phyloP scores from a whole-genome alignment of 2,888 invertebrate genomes.

The Epinotia bilunana region DNA sequence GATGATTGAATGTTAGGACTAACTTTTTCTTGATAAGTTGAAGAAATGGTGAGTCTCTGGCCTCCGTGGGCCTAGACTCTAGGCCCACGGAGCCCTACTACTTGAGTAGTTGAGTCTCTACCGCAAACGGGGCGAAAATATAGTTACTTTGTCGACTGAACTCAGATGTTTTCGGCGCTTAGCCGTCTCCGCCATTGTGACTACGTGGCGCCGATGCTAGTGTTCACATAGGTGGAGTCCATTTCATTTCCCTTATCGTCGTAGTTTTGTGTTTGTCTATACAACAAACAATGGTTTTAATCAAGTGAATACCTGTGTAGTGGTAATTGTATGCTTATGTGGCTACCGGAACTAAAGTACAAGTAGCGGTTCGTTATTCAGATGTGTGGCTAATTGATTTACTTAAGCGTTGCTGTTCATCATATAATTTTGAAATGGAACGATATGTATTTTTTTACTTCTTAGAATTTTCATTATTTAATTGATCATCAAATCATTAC shows the following conservation, averaged over 20 bases:
- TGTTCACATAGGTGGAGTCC: no score
- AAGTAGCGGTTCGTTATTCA: neutral
- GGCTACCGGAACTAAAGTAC: conserved; percentile 1
- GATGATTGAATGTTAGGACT: neutral
- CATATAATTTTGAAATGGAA: neutral
- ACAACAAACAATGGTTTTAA: no score
- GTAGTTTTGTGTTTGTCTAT: no score
- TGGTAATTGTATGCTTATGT: neutral
- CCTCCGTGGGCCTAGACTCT: neutral
- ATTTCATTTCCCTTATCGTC: no score
- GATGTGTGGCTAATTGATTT: conserved; percentile 16
- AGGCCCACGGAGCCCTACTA: no score
- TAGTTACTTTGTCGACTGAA: neutral
- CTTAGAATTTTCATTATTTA: neutral
- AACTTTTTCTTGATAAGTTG: neutral
- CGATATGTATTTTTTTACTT: neutral
- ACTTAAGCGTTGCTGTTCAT: neutral
- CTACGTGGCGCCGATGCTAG: neutral
- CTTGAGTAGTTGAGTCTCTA: neutral
- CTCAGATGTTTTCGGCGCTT: neutral
- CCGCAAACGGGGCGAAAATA: neutral
- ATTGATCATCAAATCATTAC: neutral
- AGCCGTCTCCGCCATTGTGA: neutral
- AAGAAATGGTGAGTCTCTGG: neutral
- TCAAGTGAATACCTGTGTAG: neutral